Evolutionary conservation across 2,113 vertebrate genomes (phyloP).

Genomic region (Formicarius rufipectus): DNA sequence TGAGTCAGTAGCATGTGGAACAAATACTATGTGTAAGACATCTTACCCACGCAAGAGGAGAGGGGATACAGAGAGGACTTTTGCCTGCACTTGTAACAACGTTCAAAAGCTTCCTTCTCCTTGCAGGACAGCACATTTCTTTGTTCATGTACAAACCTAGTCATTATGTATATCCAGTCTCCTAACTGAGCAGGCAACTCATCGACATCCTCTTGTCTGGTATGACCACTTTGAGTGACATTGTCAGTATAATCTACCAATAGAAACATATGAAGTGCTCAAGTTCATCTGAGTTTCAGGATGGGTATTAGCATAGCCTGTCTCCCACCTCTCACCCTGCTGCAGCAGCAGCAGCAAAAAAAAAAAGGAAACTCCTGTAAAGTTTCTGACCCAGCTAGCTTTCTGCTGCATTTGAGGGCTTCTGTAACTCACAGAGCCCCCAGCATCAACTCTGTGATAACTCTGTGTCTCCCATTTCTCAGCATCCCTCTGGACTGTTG

Average conservation of each 20-base stretch:
- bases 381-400: background rate
- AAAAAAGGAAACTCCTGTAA: conserved; percentile 4
- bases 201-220: background rate
- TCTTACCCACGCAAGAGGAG: background rate
- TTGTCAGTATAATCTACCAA: background rate
- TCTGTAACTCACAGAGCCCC: background rate
- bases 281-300: background rate
- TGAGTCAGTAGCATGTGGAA: conserved; percentile 45
- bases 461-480: background rate
- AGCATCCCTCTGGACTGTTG: background rate
- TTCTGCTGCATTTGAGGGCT: background rate
- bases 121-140: background rate
- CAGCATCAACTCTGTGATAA: background rate
- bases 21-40: background rate
- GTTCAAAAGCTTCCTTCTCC: background rate
- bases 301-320: background rate
- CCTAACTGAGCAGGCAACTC: background rate
- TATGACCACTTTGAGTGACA: background rate
- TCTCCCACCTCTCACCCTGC: background rate
- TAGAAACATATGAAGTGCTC: background rate
- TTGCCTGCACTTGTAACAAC: background rate
- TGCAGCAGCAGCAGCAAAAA: background rate
- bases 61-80: background rate
- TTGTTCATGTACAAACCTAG: background rate
- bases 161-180: background rate